Conservation (phyloP, 2,888 invertebrate genomes). For the Lampropteryx suffumata region DNA sequence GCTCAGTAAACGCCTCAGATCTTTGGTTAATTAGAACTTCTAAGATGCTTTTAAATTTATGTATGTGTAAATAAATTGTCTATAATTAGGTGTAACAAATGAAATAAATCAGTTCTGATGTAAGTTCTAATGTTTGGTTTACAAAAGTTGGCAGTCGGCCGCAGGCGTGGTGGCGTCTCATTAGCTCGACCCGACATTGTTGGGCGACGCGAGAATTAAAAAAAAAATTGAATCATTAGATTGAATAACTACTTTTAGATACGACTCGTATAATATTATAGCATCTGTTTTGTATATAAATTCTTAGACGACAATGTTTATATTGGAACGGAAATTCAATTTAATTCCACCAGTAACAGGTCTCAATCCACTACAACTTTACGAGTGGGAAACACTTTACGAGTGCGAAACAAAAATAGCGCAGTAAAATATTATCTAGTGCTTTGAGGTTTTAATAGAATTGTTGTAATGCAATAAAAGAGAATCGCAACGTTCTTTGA, state of each 20-base stretch:
- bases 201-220: conserved; percentile 12
- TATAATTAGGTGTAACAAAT: background rate
- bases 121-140: background rate
- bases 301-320: conserved; percentile 46
- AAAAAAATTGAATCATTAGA: conserved; percentile 27
- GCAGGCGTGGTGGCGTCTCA: background rate
- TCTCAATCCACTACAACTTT: conserved; percentile 32
- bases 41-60: too few species aligned
- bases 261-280: conserved; percentile 31
- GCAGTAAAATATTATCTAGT: conserved; percentile 30
- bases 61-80: too few species aligned
- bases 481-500: conserved; percentile 6
- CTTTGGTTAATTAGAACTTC: too few species aligned
- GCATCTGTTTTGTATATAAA: conserved; percentile 46
- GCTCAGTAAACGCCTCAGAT: too few species aligned
- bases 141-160: conserved; percentile 11
- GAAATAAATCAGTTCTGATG: conserved; percentile 1
- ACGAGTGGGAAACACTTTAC: conserved; percentile 34
- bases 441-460: conserved; percentile 26
- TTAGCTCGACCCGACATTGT: conserved; percentile 12
- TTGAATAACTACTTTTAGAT: conserved; percentile 15
- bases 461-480: conserved; percentile 23
- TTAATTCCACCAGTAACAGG: conserved; percentile 38
- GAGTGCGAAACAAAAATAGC: conserved; percentile 38
- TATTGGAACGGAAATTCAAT: conserved; percentile 42